Evolutionary conservation across 2,888 invertebrate genomes (phyloP), one percentile per base, ranked within the genome.

Genomic region (Thymelicus acteon): DNA sequence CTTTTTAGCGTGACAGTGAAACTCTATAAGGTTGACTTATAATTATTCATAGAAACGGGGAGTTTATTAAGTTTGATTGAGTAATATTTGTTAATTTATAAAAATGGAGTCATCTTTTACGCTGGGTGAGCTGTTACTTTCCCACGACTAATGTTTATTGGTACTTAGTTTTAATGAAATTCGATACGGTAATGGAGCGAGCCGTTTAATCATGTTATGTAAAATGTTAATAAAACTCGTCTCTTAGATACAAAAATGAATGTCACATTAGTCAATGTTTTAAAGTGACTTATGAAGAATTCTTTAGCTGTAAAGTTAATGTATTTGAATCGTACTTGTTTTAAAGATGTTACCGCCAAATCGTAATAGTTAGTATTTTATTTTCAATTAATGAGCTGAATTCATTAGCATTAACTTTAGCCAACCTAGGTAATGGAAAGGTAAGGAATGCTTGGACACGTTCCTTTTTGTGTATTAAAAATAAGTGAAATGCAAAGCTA

Each of bases 51-150:
- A 73, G 67, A 52, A 75, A 71, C 63, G 70, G 61, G 74, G 71
- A 73, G 66, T 74, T 77, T 75, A 76, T 74, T 73, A 75, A 82
- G 80, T 78, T 78, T 81, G 80, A 82, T 85, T 83, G 79, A 86
- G 86, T 85, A 84, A 83, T 87, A 84, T 86, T 85, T 84, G 85
- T 87, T 87, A 87, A 88, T 89, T 87, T 85, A 73, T 76, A 80
- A 82, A 78, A 83, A 88, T 85, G 78, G 78, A 85, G 81, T 79
- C 77, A 81, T 85, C 81, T 76, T 79, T 80, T n/a, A 64, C 6
- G 24, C 39, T 40, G 13, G 12, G 12, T 7, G 61, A 6, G 15
- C n/a, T 57, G 75, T 77, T 78, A 70, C 66, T 76, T 88, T 89
- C 88, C 84, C 88, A 85, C 72, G 71, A 67, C 54, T 72, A 60